Evolutionary conservation across 2,888 invertebrate genomes (phyloP), one percentile per base, ranked within the genome.

Genomic region (Pristionchus mayeri): DNA sequence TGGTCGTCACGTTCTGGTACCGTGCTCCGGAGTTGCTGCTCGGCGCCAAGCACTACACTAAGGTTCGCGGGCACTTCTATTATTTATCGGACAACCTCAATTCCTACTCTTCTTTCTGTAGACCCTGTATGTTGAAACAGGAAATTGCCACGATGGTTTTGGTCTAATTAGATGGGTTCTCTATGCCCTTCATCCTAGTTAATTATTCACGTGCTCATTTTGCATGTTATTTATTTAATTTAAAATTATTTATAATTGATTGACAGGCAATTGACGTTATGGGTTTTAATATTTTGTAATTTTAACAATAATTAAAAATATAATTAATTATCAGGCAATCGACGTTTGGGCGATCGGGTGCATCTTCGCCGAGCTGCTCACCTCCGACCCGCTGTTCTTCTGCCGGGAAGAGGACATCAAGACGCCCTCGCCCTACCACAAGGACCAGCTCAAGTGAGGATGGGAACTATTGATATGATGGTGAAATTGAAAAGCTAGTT

Each of bases 401-500:
- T 99, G 98, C 94, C 95, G 98, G 9, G 99, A 99, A 94, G 99
- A 99, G 94, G 98, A 99, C 93, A 98, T 99, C 86, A 99, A 99
- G 75, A 98, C 98, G 0, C 97, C 97, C 92, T 98, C 98, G 94
- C 99, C 99, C 0, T 99, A 99, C 93, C 99, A 99, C 85, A 90
- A 88, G 48, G 98, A 99, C 93, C 99, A 99, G 93, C 94, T 99
- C 84, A 98, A 40, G 84, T 84, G 40, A 24, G 98, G n/a, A 44
- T 57, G 21, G n/a, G n/a, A n/a, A n/a, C n/a, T n/a, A n/a, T n/a
- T n/a, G n/a, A n/a, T n/a, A n/a, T n/a, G n/a, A n/a, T n/a, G n/a
- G n/a, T n/a, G n/a, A n/a, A n/a, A n/a, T n/a, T n/a, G n/a, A n/a
- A n/a, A n/a, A n/a, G n/a, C n/a, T n/a, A n/a, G n/a, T n/a, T n/a